phyloP scores from a whole-genome alignment of 2,888 invertebrate species.

The Busseola fusca region DNA sequence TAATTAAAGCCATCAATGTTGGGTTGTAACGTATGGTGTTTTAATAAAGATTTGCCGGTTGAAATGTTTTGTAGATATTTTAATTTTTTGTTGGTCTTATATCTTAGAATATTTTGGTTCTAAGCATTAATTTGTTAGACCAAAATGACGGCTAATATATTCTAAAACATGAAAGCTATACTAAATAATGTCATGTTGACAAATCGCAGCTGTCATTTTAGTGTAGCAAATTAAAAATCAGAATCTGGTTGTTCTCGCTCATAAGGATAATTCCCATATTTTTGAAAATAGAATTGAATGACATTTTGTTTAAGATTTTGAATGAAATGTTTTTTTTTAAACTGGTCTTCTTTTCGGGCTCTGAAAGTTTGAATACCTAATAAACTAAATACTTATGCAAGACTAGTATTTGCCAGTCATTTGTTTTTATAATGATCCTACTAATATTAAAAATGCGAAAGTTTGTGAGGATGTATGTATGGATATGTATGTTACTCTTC shows the following conservation, averaged over 20 bases:
- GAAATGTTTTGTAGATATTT: not conserved
- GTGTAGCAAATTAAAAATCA: not conserved
- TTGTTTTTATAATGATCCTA: no score
- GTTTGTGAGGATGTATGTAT: no score
- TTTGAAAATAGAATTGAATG: no score
- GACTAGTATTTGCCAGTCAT: not conserved
- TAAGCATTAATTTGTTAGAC: not conserved
- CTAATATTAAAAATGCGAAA: no score
- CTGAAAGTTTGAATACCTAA: not conserved
- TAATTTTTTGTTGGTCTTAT: not conserved
- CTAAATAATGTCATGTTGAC: not conserved
- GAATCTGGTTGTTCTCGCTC: not conserved
- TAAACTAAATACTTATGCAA: not conserved
- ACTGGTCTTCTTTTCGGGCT: not conserved
- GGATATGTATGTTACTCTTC: no score
- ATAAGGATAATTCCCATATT: not conserved
- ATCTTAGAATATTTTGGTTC: not conserved
- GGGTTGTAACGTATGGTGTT: conserved; percentile 5
- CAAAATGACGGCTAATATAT: not conserved
- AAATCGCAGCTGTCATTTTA: not conserved
- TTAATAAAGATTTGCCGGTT: conserved; percentile 1
- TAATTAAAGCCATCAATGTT: conserved; percentile 25
- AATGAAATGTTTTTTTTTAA: not conserved
- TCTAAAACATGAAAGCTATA: no score
- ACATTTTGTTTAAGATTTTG: not conserved